phyloP scores from a whole-genome alignment of 2,113 vertebrate species.

The Anseranas semipalmata region DNA sequence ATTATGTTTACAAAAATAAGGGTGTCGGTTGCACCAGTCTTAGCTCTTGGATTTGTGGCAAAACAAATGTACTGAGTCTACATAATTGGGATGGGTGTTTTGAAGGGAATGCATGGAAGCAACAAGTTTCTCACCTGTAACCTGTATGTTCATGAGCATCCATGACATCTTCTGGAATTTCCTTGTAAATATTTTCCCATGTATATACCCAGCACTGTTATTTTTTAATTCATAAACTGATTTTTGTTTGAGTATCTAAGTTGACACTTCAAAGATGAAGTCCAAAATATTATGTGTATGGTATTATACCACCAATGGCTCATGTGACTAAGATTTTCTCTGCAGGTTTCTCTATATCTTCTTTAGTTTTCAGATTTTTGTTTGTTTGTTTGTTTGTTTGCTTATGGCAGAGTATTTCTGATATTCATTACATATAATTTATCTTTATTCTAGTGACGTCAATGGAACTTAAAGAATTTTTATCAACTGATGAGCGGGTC shows the following conservation, averaged over 20 bases:
- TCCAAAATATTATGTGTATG: rapidly evolving
- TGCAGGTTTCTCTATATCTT: neutral
- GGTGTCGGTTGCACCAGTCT: rapidly evolving
- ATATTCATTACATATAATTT: neutral
- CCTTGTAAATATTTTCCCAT: neutral
- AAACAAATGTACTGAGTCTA: neutral
- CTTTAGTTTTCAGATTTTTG: neutral
- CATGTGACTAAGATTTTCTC: neutral
- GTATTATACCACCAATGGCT: rapidly evolving
- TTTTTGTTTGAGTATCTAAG: neutral
- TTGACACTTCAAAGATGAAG: neutral
- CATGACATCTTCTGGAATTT: neutral
- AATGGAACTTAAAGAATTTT: neutral
- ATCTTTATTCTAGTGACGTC: neutral
- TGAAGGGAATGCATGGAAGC: neutral
- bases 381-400: neutral
- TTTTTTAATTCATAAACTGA: neutral
- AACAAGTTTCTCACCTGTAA: neutral
- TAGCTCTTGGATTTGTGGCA: neutral
- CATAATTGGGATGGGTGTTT: neutral
- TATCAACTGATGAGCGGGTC: neutral
- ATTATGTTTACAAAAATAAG: neutral
- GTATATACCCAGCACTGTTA: neutral
- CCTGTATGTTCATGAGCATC: neutral
- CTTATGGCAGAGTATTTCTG: neutral